Evolutionary conservation across 2,888 invertebrate genomes (phyloP).

Genomic region (Seira sanloemensis): DNA sequence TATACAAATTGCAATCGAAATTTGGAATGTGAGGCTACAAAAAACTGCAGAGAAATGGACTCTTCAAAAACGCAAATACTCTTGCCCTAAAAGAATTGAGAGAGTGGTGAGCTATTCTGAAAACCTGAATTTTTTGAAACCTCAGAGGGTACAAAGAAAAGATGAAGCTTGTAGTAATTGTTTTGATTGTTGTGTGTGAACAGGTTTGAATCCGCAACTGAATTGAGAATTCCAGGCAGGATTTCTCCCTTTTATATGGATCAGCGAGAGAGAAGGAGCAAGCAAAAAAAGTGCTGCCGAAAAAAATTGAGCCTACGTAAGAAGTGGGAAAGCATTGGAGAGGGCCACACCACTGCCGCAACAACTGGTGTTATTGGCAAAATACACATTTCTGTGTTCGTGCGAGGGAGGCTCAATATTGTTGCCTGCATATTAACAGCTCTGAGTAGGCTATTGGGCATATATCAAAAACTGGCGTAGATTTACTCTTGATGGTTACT

Average conservation of each 20-base stretch:
- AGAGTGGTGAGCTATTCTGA: background rate
- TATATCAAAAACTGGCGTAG: background rate
- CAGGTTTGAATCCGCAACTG: conserved; percentile 63
- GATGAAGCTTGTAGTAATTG: conserved; percentile 2
- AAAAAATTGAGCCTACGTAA: conserved; percentile 11
- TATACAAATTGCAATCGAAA: background rate
- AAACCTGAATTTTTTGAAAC: conserved; percentile 25
- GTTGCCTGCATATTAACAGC: background rate
- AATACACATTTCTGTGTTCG: conserved; percentile 1
- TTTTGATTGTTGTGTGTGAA: conserved; percentile 50
- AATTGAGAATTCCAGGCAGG: conserved; percentile 58
- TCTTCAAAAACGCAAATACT: background rate
- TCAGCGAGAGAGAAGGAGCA: conserved; percentile 30
- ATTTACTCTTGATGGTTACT: background rate
- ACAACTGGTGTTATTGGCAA: background rate
- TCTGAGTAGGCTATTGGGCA: background rate
- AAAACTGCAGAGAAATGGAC: background rate
- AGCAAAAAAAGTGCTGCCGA: background rate
- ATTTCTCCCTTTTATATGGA: conserved; percentile 60
- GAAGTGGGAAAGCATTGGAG: background rate
- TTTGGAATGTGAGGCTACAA: background rate
- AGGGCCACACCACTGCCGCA: conserved; percentile 19
- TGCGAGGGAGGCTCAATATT: conserved; percentile 38
- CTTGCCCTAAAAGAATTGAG: background rate
- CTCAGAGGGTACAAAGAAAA: conserved; percentile 14